phyloP scores from a whole-genome alignment of 1,140 invertebrate genomes.

The Ceratosolen fusciceps region DNA sequence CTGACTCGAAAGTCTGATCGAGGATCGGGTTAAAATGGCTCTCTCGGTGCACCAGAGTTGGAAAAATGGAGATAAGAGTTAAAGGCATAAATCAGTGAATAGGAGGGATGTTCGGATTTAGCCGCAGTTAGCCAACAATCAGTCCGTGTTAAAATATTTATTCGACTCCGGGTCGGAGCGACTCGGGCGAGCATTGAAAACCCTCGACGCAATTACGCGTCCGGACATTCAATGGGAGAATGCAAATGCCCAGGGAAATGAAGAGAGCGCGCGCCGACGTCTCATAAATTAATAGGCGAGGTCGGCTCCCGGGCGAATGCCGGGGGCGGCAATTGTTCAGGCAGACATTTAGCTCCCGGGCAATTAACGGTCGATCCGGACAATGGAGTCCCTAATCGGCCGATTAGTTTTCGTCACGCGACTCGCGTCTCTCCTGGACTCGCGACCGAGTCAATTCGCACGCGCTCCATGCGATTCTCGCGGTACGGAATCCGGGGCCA shows the following conservation, averaged over 20 bases:
- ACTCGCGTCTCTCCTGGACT: constrained; percentile 9
- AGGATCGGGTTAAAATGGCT: background rate
- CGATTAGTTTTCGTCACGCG: constrained; percentile 41
- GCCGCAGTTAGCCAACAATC: constrained; percentile 15
- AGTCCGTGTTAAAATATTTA: constrained; percentile 17
- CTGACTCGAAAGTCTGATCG: background rate
- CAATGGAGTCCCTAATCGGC: constrained; percentile 39
- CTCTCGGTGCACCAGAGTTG: background rate
- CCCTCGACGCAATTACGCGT: background rate
- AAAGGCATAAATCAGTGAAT: constrained; percentile 1
- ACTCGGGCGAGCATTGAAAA: background rate
- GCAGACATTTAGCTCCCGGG: constrained; percentile 4
- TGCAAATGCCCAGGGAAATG: constrained; percentile 38
- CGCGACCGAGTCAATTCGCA: background rate
- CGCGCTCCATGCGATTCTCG: background rate
- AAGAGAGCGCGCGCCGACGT: constrained; percentile 11
- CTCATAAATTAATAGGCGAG: constrained; percentile 38
- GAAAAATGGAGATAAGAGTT: background rate
- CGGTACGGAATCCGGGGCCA: background rate
- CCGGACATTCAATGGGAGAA: constrained; percentile 22
- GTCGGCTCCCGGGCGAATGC: background rate
- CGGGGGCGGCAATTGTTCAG: constrained; percentile 15
- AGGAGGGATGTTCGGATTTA: background rate
- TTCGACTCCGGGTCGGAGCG: constrained; percentile 7
- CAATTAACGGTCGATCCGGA: constrained; percentile 33